Evolutionary conservation across 2,888 invertebrate species (phyloP).

Genomic region (Smittia sp.): DNA sequence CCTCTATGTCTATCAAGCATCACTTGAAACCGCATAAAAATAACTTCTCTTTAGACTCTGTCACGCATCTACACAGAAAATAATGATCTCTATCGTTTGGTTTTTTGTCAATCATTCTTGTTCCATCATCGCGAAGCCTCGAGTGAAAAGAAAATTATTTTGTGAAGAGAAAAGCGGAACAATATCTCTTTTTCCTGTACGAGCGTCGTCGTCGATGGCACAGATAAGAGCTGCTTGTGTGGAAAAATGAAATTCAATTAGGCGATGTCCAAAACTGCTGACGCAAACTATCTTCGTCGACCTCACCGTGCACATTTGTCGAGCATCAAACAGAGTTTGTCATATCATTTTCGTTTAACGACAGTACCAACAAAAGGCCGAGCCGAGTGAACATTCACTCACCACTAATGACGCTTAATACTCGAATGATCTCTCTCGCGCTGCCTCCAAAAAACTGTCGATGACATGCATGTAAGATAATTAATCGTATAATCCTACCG

Average conservation of each 20-base stretch:
- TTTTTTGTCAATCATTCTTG: slow-evolving; percentile 40
- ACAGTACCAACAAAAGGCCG: slow-evolving; percentile 27
- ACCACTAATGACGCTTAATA: slow-evolving; percentile 37
- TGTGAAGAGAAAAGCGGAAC: background rate
- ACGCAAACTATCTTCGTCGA: slow-evolving; percentile 17
- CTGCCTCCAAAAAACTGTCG: slow-evolving; percentile 32
- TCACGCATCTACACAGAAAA: slow-evolving; percentile 32
- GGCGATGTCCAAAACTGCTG: slow-evolving; percentile 39
- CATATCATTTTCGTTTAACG: slow-evolving; percentile 24
- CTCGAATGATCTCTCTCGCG: slow-evolving; percentile 12
- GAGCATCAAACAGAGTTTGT: background rate
- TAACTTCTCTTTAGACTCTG: slow-evolving; percentile 28
- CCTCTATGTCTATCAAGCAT: slow-evolving; percentile 12
- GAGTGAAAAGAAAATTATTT: background rate
- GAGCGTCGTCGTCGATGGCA: slow-evolving; percentile 2
- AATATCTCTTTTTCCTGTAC: background rate
- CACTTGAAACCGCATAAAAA: slow-evolving; percentile 25
- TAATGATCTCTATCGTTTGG: slow-evolving; percentile 39
- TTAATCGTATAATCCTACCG: slow-evolving; percentile 31
- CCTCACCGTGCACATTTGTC: slow-evolving; percentile 1
- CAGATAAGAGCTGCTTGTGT: slow-evolving; percentile 2
- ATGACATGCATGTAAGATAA: slow-evolving; percentile 41
- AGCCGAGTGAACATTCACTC: background rate
- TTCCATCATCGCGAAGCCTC: slow-evolving; percentile 31
- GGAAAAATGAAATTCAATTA: slow-evolving; percentile 38